Evolutionary conservation across 2,113 vertebrate species (phyloP).

Genomic region (Choloepus hoffmanni): DNA sequence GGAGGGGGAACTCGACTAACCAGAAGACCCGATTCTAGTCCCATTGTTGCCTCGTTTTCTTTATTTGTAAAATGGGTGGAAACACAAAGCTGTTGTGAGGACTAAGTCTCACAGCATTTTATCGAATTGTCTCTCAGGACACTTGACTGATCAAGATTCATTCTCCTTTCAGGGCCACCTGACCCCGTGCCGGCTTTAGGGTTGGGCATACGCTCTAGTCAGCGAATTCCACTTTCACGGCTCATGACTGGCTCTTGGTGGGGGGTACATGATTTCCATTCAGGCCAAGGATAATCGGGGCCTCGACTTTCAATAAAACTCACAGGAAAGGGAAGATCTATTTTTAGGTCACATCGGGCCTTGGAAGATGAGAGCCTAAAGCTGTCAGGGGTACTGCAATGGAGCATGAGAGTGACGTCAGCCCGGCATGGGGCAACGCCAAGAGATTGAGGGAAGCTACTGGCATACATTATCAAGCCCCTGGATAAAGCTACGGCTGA

Average conservation of each 20-base stretch:
- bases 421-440: not conserved
- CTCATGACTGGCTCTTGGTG: not conserved
- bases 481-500: not conserved
- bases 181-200: not conserved
- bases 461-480: not conserved
- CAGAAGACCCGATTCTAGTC: not conserved
- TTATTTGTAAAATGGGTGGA: not conserved
- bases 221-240: not conserved
- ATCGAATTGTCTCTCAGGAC: not conserved
- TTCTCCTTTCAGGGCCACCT: not conserved
- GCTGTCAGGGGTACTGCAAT: not conserved
- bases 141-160: not conserved
- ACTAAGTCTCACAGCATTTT: not conserved
- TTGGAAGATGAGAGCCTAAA: not conserved
- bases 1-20: not conserved
- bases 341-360: not conserved
- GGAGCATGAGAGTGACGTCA: not conserved
- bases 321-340: constrained; percentile 1
- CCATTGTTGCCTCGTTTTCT: not conserved
- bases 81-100: not conserved
- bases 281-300: not conserved
- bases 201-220: not conserved
- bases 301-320: not conserved
- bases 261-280: not conserved
- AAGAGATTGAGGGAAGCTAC: not conserved